phyloP scores from a whole-genome alignment of 64 coral and sea anemone species.

The Montipora capricornis region DNA sequence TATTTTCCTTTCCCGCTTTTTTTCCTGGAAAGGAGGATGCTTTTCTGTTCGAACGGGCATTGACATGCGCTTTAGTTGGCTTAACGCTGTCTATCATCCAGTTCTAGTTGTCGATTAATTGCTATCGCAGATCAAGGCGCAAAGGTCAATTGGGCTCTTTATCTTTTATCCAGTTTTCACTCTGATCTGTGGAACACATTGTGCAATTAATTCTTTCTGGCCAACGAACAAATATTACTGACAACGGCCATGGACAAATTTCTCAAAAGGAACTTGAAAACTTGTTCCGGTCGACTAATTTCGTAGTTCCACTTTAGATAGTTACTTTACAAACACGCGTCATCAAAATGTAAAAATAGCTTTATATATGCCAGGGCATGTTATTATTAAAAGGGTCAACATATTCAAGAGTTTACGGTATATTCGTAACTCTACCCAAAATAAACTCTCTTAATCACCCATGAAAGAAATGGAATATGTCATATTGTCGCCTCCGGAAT shows the following conservation, averaged over 20 bases:
- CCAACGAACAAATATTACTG: no score
- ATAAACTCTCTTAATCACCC: background rate
- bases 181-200: no score
- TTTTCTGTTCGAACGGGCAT: background rate
- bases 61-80: background rate
- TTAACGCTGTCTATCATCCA: no score
- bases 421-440: background rate
- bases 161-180: no score
- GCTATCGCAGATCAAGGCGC: no score
- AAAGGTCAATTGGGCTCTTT: no score
- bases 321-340: background rate
- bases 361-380: background rate
- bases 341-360: constrained; percentile 6
- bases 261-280: background rate
- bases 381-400: background rate
- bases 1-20: background rate
- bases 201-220: no score
- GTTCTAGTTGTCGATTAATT: no score
- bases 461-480: background rate
- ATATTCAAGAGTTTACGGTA: constrained; percentile 4
- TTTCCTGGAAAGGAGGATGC: background rate
- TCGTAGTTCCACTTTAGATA: background rate
- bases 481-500: background rate
- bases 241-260: background rate
- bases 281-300: background rate